Conservation (phyloP, 1,140 invertebrate genomes). For the Trichonephila clavipes region DNA sequence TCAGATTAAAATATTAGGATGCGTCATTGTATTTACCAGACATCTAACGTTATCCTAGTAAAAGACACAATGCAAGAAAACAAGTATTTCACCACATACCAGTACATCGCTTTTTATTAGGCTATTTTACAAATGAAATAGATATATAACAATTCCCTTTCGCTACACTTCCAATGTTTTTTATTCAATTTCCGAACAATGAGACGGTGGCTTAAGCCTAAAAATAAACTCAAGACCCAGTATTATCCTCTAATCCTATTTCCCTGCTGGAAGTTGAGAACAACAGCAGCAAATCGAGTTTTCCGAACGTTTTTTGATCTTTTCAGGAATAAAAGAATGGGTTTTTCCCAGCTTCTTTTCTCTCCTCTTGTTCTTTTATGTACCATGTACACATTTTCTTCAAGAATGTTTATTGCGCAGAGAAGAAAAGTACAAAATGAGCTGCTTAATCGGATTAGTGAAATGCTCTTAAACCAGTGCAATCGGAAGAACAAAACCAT, state of each 20-base stretch:
- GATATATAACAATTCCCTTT: too few species aligned
- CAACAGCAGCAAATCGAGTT: neutral
- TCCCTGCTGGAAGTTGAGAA: neutral
- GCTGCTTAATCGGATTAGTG: neutral
- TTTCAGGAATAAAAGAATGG: neutral
- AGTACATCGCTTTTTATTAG: too few species aligned
- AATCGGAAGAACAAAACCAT: too few species aligned
- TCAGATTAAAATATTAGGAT: too few species aligned
- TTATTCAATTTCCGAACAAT: neutral
- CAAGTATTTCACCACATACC: too few species aligned
- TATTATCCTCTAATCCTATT: constrained; percentile 19
- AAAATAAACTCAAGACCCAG: constrained; percentile 6
- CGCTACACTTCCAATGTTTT: neutral
- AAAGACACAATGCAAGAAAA: too few species aligned
- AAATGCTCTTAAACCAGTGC: too few species aligned
- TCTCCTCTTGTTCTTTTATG: neutral
- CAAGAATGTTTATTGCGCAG: neutral
- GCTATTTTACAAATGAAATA: too few species aligned
- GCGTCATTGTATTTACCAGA: too few species aligned
- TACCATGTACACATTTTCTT: neutral
- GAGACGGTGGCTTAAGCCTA: neutral
- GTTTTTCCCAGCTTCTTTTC: too few species aligned
- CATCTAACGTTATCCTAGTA: too few species aligned
- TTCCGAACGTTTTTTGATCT: neutral
- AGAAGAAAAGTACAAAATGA: neutral